These are phyloP conservation scores for Melopsittacus undulatus DNA, from an alignment of 2,797 vertebrate species.

Conservation along the genomic window DNA sequence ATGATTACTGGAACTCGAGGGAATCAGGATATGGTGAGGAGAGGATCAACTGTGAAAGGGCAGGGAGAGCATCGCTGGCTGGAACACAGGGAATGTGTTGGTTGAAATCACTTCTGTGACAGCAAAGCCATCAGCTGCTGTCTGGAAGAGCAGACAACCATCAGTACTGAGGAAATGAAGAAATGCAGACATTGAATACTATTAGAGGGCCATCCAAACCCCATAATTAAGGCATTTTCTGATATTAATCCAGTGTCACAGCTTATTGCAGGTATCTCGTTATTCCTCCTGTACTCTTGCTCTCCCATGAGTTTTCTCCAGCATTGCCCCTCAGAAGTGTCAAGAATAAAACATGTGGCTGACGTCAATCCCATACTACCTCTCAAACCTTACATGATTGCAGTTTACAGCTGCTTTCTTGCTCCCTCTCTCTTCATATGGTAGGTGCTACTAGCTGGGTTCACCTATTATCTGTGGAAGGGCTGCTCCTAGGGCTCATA, in stretches of 20 bases:
- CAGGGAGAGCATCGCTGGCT: accelerated
- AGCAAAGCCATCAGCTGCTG: background rate
- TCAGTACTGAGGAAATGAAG: background rate
- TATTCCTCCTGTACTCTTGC: background rate
- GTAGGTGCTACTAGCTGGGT: background rate
- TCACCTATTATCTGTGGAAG: background rate
- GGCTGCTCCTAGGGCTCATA: background rate
- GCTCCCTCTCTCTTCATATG: accelerated
- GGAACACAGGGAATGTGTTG: background rate
- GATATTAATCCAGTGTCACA: background rate
- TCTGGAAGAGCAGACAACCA: background rate
- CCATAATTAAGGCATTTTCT: background rate
- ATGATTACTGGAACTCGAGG: background rate
- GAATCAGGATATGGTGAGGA: background rate
- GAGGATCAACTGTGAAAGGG: background rate
- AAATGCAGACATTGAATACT: background rate
- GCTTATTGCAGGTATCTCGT: background rate
- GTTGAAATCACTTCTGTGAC: background rate
- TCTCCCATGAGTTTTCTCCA: background rate
- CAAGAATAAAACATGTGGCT: background rate
- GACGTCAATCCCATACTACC: background rate
- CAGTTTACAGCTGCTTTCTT: background rate
- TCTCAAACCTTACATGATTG: background rate
- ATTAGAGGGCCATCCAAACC: background rate
- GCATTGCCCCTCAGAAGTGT: background rate